Base-by-base conservation (phyloP, 1,140 invertebrate genomes). In the Drosophila tani region DNA sequence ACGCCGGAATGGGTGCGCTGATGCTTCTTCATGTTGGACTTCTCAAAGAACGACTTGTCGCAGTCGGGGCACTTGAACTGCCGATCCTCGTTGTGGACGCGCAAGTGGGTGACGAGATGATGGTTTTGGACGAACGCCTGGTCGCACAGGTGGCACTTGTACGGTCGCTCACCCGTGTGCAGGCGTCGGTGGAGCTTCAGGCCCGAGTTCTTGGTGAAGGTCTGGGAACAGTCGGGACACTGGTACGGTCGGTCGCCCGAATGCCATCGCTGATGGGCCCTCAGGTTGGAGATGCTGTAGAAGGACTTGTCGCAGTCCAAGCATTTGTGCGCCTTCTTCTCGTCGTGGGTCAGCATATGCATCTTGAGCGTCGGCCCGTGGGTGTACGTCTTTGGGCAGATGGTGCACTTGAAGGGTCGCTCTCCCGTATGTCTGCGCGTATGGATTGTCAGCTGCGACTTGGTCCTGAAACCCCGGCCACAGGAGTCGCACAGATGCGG, bases 21-120 rank as follows among this genome's bases (percentile, higher is more conserved):
- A 38, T 78, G 75, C 51, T 78, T 78, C 43, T 60, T 77, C 56
- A 78, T 59, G 57, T 78, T 78, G 17, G 75, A 77, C 50, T 77
- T 77, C 9, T 78, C 75, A n/a, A 69, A 78, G 51, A 78, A 78
- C 0, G 64, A 78, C 43, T 78, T 78, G n/a, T 78, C 75, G 57
- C 75, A 78, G 11, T 78, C 64, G 2, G 56, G 49, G 7, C 75
- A 77, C 56, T 77, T 77, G 8, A 69, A 77, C 11, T 45, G 75
- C 11, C 75, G 75, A 40, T 77, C 75, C 55, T 50, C 32, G 29
- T 77, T 77, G 49, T 77, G 75, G 7, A 68, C 75, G 5, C 75
- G 64, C 1, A 77, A 11, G 15, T 77, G 75, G 14, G 65, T 77
- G 14, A 45, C 40, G 8, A 77, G 45, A 35, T 77, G 74, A 15